These are phyloP conservation scores for Argopecten irradians DNA, from an alignment of 1,140 invertebrate genomes.

Conservation along the genomic window DNA sequence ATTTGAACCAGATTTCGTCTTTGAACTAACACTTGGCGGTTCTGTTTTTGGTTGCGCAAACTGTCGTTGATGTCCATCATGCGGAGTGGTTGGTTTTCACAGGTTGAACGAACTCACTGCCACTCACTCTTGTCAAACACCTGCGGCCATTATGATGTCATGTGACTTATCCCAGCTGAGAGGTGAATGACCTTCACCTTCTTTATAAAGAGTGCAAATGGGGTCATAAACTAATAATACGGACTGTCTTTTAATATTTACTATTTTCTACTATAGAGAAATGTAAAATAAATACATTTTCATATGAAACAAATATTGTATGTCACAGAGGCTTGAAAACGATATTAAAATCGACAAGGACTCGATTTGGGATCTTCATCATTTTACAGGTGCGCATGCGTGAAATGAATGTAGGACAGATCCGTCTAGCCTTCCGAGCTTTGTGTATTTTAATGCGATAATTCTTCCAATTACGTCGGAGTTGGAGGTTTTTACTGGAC, in stretches of 20 bases:
- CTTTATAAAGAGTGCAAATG: not conserved
- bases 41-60: not conserved
- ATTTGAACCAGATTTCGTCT: conserved; percentile 40
- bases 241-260: not conserved
- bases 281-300: not conserved
- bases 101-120: not conserved
- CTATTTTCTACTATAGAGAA: not conserved
- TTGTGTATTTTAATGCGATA: not conserved
- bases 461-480: not conserved
- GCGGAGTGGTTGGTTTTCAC: not conserved
- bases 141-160: conserved; percentile 43
- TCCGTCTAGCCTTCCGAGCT: conserved; percentile 13
- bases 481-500: not conserved
- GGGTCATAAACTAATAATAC: not conserved
- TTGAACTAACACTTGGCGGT: conserved; percentile 29
- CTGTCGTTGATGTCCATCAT: not conserved
- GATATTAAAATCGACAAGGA: not conserved
- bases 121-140: conserved; percentile 24
- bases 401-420: conserved; percentile 5
- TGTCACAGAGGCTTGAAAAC: not conserved
- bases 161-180: conserved; percentile 38
- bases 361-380: conserved; percentile 15
- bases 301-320: not conserved
- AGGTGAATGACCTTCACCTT: not conserved
- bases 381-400: not conserved